A percentile compares a stretch with the other conserved stretches of the same genome.
Conservation (phyloP, 2,888 invertebrate species). For the Microctonus aethiopoides region DNA sequence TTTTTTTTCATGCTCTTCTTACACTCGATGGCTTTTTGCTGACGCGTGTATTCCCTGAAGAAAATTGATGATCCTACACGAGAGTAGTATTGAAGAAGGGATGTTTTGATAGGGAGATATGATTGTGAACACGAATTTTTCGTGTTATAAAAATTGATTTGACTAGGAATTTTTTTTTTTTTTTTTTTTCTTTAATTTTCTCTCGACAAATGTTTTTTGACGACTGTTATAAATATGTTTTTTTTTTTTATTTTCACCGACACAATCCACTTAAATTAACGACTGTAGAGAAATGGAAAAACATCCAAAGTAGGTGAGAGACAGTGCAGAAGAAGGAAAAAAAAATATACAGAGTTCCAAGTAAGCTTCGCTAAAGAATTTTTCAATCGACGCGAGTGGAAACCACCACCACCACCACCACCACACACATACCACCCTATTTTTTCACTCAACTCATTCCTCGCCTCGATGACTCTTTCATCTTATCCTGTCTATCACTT, state of each 20-base stretch:
- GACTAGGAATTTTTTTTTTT: background rate
- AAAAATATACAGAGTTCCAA: background rate
- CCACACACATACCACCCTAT: conserved; percentile 8
- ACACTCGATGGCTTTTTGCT: background rate
- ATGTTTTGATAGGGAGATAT: background rate
- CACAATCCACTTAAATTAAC: conserved; percentile 2
- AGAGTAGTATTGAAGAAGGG: background rate
- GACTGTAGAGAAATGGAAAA: background rate
- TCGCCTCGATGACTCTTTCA: conserved; percentile 16
- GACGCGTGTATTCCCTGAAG: background rate
- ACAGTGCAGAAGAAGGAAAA: background rate
- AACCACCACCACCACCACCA: conserved; percentile 22
- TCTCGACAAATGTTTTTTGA: background rate
- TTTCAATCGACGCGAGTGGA: conserved; percentile 6
- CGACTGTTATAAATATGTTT: background rate
- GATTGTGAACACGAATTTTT: background rate
- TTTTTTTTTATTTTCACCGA: background rate
- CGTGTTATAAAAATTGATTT: background rate
- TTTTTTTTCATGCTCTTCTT: no score
- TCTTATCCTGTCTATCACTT: conserved; percentile 3
- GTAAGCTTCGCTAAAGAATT: conserved; percentile 16
- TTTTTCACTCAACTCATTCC: conserved; percentile 20
- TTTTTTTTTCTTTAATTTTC: no score
- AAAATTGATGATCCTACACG: background rate
- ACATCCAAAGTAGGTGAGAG: conserved; percentile 3